Evolutionary conservation across 2,113 vertebrate species (phyloP).

Genomic region (Pionites leucogaster): DNA sequence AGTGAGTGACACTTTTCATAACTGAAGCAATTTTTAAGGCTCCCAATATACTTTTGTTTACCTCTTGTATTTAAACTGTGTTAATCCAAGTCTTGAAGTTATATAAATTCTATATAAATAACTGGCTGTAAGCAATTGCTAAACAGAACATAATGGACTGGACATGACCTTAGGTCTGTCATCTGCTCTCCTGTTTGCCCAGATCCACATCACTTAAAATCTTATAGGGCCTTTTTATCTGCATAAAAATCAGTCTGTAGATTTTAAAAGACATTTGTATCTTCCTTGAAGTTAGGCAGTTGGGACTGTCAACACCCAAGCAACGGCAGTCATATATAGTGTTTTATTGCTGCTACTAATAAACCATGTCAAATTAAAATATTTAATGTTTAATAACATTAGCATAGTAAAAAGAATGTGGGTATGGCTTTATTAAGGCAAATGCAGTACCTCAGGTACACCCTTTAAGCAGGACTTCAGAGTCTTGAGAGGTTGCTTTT

Average conservation of each 20-base stretch:
- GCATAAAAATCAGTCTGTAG: neutral
- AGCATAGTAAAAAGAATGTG: neutral
- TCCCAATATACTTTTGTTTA: neutral
- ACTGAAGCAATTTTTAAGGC: neutral
- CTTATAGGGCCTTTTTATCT: neutral
- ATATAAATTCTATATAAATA: neutral
- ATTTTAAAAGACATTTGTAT: neutral
- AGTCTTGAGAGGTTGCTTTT: neutral
- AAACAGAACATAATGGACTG: neutral
- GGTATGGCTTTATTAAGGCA: neutral
- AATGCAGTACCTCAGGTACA: neutral
- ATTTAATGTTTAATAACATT: neutral
- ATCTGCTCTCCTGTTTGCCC: neutral
- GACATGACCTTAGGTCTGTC: neutral
- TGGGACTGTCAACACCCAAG: neutral
- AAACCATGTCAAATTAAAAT: neutral
- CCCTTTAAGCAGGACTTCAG: neutral
- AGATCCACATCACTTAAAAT: neutral
- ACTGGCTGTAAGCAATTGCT: neutral
- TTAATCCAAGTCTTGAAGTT: neutral
- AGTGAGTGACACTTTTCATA: neutral
- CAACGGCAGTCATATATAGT: rapidly evolving
- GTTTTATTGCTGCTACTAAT: neutral
- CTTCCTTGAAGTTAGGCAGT: neutral
- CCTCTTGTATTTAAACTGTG: neutral